Evolutionary conservation across 2,888 invertebrate genomes (phyloP), one percentile per base, ranked within the genome.

Genomic region (Orchestes rusci): DNA sequence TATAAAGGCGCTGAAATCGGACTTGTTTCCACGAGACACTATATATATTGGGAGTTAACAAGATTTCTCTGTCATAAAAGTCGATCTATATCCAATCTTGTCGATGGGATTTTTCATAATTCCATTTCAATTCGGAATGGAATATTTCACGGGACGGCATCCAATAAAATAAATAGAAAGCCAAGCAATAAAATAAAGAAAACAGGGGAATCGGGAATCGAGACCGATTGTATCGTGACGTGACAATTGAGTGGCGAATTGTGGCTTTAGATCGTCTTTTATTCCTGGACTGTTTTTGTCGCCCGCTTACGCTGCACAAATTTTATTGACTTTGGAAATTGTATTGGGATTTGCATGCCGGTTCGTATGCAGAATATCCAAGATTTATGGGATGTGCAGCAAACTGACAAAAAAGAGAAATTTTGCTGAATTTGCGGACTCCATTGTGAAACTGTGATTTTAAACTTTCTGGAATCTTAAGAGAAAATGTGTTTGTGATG

Each of bases 101-200:
- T 20, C 39, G 19, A 16, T 42, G 45, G 42, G 38, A 49, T 45
- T 49, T 45, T 45, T 45, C 45, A 45, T 45, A 46, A 50, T 50
- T 46, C 46, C 39, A 39, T 50, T 50, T 50, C 46, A 43, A 50
- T 46, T 50, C 43, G 17, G 19, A 28, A 44, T 39, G 43, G 43
- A 43, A 50, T 50, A 50, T 40, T 47, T 50, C 50, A 43, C 38
- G 41, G 40, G 39, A 39, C 37, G 34, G 45, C 23, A 23, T 32
- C 30, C 50, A 47, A 50, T 50, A 50, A 50, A 50, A 50, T 50
- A 50, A 50, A 50, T 47, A 50, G 50, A 43, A 43, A 50, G 19
- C 10, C 23, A 5, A 17, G 33, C 40, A 50, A 50, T 47, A 50
- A 50, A 50, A 43, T 43, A 50, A 50, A 43, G 34, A 42, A 47